These are phyloP conservation scores for Theristus sp. DNA, from an alignment of 2,888 invertebrate species.

Conservation along the genomic window DNA sequence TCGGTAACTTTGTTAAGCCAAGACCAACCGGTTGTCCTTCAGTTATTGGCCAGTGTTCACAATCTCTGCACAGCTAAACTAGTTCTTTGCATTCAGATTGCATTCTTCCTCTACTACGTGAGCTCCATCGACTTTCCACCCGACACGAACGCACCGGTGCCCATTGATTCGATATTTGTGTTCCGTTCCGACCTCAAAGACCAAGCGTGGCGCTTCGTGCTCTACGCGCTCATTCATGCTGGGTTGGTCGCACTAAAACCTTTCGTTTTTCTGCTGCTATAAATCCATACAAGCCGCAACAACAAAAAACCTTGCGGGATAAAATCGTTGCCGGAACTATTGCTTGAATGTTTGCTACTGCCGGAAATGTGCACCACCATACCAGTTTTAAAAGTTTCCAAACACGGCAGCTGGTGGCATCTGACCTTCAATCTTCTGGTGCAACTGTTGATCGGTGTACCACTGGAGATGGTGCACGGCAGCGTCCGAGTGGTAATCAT, in stretches of 20 bases:
- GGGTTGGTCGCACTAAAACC: constrained; percentile 44
- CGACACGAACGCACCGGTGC: constrained; percentile 66
- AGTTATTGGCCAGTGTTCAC: no score
- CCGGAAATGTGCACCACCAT: no score
- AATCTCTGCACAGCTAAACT: no score
- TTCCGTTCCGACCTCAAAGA: constrained; percentile 58
- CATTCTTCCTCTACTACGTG: background rate
- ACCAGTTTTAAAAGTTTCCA: background rate
- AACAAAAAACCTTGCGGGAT: no score
- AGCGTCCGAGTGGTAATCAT: constrained; percentile 48
- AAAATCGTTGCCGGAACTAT: background rate
- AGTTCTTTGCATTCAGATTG: no score
- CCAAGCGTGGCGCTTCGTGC: constrained; percentile 59
- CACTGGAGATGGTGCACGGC: constrained; percentile 74
- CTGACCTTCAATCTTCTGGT: constrained; percentile 65
- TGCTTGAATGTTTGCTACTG: no score
- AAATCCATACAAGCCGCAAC: no score
- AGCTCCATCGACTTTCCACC: constrained; percentile 35
- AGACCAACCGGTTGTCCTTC: no score
- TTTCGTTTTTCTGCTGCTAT: no score
- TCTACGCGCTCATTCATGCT: constrained; percentile 83
- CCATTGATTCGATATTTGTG: constrained; percentile 61
- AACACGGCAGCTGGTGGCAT: constrained; percentile 41
- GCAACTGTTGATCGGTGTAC: constrained; percentile 74
- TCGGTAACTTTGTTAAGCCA: no score